Conservation (phyloP, 2,113 vertebrate species). For the Toxostoma redivivum region DNA sequence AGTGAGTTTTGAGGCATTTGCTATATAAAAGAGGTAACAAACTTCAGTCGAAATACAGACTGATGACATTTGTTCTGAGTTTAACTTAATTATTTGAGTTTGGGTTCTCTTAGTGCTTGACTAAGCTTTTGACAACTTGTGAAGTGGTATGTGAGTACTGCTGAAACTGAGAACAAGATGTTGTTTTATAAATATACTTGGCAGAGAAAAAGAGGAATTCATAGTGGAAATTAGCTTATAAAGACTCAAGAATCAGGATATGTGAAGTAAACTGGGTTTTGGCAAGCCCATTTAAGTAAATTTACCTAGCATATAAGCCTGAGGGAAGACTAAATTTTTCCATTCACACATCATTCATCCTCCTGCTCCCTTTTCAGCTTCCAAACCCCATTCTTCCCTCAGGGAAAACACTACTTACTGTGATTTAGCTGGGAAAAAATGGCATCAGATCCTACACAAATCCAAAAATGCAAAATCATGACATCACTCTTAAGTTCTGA, state of each 20-base stretch:
- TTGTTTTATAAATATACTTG: conserved; percentile 46
- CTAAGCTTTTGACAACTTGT: conserved; percentile 49
- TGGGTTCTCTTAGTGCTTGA: conserved; percentile 30
- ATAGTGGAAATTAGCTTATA: conserved; percentile 10
- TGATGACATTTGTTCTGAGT: conserved; percentile 19
- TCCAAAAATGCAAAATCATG: background rate
- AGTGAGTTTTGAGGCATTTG: background rate
- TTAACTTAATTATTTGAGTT: conserved; percentile 40
- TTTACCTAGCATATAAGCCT: background rate
- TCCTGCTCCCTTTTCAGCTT: background rate
- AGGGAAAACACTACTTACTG: background rate
- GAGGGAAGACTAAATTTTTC: background rate
- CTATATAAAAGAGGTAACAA: background rate
- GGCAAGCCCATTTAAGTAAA: background rate
- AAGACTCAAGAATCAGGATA: background rate
- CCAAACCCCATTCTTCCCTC: background rate
- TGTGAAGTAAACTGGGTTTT: background rate
- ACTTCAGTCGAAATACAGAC: background rate
- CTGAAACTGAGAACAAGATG: conserved; percentile 31
- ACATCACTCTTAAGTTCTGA: background rate
- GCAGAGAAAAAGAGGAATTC: background rate
- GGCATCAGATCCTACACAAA: background rate
- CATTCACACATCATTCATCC: background rate
- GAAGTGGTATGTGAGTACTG: conserved; percentile 11
- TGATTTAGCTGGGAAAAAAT: background rate